phyloP scores from a whole-genome alignment of 1,140 invertebrate species.

The Bombyx mandarina region DNA sequence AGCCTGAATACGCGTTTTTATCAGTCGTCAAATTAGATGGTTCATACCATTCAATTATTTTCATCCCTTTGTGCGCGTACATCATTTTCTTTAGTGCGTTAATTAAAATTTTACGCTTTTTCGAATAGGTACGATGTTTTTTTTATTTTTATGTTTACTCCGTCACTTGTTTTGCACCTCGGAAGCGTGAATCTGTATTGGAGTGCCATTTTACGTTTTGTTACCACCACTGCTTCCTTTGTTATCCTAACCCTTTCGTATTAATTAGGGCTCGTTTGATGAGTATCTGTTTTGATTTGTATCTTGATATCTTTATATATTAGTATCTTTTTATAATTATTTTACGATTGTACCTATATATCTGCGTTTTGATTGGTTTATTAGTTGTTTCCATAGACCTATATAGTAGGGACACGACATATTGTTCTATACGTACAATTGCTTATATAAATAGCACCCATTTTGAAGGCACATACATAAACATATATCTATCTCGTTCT shows the following conservation, averaged over 20 bases:
- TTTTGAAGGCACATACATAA: too few relatives aligned
- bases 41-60: conserved; percentile 56
- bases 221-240: conserved; percentile 33
- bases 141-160: conserved; percentile 4
- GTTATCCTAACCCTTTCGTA: conserved; percentile 32
- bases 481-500: too few relatives aligned
- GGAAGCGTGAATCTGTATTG: conserved; percentile 53
- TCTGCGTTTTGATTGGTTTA: too few relatives aligned
- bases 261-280: conserved; percentile 44
- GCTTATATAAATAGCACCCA: too few relatives aligned
- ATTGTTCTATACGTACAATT: too few relatives aligned
- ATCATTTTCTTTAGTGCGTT: conserved; percentile 45
- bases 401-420: too few relatives aligned
- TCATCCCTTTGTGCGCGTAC: conserved; percentile 29
- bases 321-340: not conserved
- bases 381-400: too few relatives aligned
- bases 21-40: conserved; percentile 56
- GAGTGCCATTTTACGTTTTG: conserved; percentile 36
- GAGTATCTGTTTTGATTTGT: conserved; percentile 10
- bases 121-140: conserved; percentile 7
- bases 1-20: conserved; percentile 35
- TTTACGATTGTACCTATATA: too few relatives aligned
- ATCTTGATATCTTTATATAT: not conserved
- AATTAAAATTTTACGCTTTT: conserved; percentile 64
- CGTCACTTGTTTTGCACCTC: conserved; percentile 45